Evolutionary conservation across 2,113 vertebrate species (phyloP), one percentile per base, ranked within the genome.

Genomic region (Leptosomus discolor): DNA sequence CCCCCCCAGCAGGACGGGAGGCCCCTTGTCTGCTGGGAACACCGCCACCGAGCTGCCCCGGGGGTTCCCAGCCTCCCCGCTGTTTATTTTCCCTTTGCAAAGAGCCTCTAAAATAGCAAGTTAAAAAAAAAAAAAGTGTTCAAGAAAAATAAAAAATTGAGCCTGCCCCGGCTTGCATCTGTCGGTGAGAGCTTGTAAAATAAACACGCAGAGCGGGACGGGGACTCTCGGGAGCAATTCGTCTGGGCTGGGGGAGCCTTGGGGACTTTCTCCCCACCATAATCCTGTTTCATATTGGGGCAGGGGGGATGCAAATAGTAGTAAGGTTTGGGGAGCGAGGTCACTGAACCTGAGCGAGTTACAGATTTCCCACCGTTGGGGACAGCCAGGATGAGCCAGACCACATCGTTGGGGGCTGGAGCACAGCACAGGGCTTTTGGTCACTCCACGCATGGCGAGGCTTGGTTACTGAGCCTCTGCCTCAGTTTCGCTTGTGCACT

Each of bases 71-170:
- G 96, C 51, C 90, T 97, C 74, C 93, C 82, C 2, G 27, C 86
- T 97, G 97, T 96, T 97, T 97, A 95, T 97, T 97, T 97, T 96
- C 89, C 74, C 92, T 96, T 75, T 45, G 54, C 70, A 96, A 95
- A 95, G 84, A 97, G 63, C 70, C 68, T 94, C 83, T 93, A 81
- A 95, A 97, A 97, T 93, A 96, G 79, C 91, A 89, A 75, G 76
- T 67, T 70, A 8, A 46, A 83, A 94, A 92, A 74, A 71, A 94
- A 57, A 32, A 65, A n/a, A 4, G 70, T 1, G 54, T 83, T 90
- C 54, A 94, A 94, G 65, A 56, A 87, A 95, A 96, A 96, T 75
- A 95, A 88, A 53, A 85, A 69, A 63, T 12, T 5, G 13, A 95
- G 76, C 74, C 76, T 93, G 83, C 15, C 63, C 63, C 5, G n/a